Conservation (phyloP, 1,140 invertebrate species). For the Drosophila chauvacae region DNA sequence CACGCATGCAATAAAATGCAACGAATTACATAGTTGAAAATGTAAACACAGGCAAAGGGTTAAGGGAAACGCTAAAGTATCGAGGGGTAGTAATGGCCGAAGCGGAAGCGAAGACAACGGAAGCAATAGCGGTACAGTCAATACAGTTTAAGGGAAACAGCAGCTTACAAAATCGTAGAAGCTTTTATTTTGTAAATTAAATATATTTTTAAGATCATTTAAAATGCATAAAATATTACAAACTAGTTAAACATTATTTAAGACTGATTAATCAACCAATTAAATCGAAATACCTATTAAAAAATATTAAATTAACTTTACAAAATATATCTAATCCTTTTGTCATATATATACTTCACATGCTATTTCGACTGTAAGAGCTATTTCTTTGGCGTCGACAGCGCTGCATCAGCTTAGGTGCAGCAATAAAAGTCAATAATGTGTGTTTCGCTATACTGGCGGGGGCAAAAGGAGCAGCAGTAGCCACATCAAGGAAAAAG, state of each 20-base stretch:
- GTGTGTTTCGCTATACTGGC: conserved; percentile 47
- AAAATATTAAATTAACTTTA: no score
- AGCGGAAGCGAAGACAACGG: conserved; percentile 2
- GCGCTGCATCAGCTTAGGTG: conserved; percentile 15
- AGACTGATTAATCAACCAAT: not conserved
- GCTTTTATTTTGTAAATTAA: no score
- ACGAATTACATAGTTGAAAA: conserved; percentile 81
- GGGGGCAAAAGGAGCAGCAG: conserved; percentile 6
- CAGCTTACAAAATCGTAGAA: no score
- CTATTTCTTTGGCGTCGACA: conserved; percentile 1
- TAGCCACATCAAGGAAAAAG: conserved; percentile 28
- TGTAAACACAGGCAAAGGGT: conserved; percentile 68
- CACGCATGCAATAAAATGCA: conserved; percentile 72
- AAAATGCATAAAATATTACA: no score
- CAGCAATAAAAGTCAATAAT: conserved; percentile 79
- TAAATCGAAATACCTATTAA: not conserved
- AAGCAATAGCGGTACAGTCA: conserved; percentile 18
- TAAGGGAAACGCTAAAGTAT: conserved; percentile 29
- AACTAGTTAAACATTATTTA: not conserved
- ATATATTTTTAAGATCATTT: no score
- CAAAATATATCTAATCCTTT: not conserved
- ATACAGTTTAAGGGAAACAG: not conserved
- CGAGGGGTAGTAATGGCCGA: conserved; percentile 16
- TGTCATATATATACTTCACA: not conserved
- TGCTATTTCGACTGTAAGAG: conserved; percentile 5